A percentile compares a stretch with the other conserved stretches of the same genome.
These are phyloP conservation scores for Anas capensis DNA, from an alignment of 2,797 vertebrate species.

Conservation along the genomic window DNA sequence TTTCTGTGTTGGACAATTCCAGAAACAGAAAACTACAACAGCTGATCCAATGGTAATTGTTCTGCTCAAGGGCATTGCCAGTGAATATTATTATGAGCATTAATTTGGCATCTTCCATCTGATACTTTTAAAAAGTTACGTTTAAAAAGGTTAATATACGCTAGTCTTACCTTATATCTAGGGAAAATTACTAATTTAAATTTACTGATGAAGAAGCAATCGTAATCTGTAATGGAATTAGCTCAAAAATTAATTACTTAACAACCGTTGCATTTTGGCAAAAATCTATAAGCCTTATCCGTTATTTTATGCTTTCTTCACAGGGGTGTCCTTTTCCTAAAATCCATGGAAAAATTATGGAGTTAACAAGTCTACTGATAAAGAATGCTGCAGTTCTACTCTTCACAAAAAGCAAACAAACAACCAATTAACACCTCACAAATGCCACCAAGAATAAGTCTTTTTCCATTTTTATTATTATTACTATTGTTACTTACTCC, in stretches of 20 bases:
- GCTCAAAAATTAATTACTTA: not conserved
- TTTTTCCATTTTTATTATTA: not conserved
- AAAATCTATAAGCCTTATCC: not conserved
- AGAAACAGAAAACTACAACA: not conserved
- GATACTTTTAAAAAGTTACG: not conserved
- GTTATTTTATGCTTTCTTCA: not conserved
- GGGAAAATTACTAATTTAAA: not conserved
- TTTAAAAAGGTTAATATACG: not conserved
- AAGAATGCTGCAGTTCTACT: not conserved
- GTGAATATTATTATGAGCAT: not conserved
- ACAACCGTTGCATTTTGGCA: not conserved
- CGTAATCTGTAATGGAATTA: not conserved
- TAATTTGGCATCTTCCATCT: not conserved
- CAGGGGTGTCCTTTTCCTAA: not conserved
- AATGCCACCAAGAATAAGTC: not conserved
- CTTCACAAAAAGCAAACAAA: not conserved
- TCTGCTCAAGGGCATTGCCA: not conserved
- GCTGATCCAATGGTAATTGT: not conserved
- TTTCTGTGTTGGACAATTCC: not conserved
- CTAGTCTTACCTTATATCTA: not conserved
- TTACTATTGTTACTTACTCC: not conserved
- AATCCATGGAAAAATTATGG: not conserved
- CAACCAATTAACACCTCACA: not conserved
- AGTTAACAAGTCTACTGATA: not conserved
- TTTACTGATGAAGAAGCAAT: not conserved